Percentiles rank a stretch among this genome's conserved stretches.
phyloP scores from a whole-genome alignment of 2,797 vertebrate species.

The Ibycter americanus region DNA sequence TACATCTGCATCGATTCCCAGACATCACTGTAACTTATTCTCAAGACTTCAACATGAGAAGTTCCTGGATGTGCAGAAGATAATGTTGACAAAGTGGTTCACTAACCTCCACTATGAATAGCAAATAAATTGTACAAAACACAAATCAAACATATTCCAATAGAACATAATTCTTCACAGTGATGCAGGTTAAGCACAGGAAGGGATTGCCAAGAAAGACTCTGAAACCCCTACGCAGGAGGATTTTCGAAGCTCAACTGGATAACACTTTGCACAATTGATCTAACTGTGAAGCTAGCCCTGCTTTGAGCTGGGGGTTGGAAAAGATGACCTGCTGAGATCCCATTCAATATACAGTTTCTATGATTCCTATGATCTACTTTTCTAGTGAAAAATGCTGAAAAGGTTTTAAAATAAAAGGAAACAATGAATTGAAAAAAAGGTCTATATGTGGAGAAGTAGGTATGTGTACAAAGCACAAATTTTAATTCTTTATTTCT shows the following conservation, averaged over 20 bases:
- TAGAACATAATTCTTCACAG: background rate
- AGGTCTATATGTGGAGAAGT: background rate
- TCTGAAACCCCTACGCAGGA: background rate
- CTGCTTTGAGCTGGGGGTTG: background rate
- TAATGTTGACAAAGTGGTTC: background rate
- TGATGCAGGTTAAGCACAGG: background rate
- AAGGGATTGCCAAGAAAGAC: background rate
- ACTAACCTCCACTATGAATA: background rate
- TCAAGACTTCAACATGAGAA: background rate
- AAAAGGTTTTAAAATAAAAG: background rate
- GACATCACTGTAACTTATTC: background rate
- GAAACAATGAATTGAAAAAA: background rate
- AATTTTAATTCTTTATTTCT: background rate
- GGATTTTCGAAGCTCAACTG: background rate
- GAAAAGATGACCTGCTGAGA: background rate
- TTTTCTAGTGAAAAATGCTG: background rate
- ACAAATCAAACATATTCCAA: background rate
- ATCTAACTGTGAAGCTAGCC: background rate
- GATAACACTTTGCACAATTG: background rate
- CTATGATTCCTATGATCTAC: background rate
- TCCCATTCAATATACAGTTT: background rate
- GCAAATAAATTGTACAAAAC: background rate
- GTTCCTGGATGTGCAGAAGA: background rate
- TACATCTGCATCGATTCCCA: background rate
- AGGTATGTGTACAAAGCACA: background rate